Evolutionary conservation across 2,888 invertebrate species (phyloP).

Genomic region (Archips crataeganus): DNA sequence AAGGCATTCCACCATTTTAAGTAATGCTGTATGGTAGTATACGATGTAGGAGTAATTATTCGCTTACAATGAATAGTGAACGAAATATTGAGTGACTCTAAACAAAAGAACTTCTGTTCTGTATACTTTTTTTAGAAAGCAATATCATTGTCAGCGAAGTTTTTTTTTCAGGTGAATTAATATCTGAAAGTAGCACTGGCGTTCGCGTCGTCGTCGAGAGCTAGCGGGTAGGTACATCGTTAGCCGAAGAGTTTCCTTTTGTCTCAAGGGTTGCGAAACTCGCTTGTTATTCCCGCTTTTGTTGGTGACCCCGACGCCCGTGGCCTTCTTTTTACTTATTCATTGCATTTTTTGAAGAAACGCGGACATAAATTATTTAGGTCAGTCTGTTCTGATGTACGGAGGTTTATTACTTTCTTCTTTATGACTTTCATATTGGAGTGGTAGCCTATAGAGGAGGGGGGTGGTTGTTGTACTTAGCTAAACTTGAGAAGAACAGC

Average conservation of each 20-base stretch:
- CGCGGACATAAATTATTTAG: slow-evolving; percentile 53
- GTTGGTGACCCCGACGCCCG: slow-evolving; percentile 64
- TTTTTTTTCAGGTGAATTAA: slow-evolving; percentile 43
- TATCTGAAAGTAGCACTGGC: slow-evolving; percentile 53
- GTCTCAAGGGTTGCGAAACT: slow-evolving; percentile 68
- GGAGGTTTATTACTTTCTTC: slow-evolving; percentile 40
- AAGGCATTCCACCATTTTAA: too few relatives aligned
- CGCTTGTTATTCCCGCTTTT: slow-evolving; percentile 70
- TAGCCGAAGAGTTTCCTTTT: slow-evolving; percentile 74
- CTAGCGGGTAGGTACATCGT: slow-evolving; percentile 68
- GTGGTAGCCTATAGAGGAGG: slow-evolving; percentile 13
- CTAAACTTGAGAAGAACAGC: not conserved
- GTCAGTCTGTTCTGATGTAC: slow-evolving; percentile 47
- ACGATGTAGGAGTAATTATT: not conserved
- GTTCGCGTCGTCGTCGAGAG: slow-evolving; percentile 61
- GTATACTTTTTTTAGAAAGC: not conserved
- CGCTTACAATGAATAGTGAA: not conserved
- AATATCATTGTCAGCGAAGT: not conserved
- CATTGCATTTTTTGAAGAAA: slow-evolving; percentile 62
- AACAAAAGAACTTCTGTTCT: not conserved
- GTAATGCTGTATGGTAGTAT: too few relatives aligned
- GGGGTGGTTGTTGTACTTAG: not conserved
- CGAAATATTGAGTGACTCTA: not conserved
- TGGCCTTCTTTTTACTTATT: slow-evolving; percentile 71
- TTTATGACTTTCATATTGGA: slow-evolving; percentile 38